These are phyloP conservation scores for Lycaon pictus DNA, from an alignment of 2,113 vertebrate species.

Conservation along the genomic window DNA sequence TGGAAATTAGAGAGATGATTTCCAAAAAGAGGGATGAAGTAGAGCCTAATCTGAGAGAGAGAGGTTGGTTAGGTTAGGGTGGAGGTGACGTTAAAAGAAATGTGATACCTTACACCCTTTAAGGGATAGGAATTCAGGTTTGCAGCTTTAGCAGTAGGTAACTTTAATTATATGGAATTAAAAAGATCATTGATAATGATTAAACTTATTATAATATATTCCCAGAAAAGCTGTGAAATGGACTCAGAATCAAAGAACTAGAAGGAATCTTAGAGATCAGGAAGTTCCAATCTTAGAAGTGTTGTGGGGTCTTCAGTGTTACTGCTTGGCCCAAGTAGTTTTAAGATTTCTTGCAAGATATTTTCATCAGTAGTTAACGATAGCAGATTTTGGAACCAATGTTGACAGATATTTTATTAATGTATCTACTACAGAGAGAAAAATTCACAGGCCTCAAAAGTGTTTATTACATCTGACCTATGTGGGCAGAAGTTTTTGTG, in stretches of 20 bases:
- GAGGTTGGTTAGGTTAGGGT: background rate
- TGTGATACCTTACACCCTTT: background rate
- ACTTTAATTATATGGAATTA: background rate
- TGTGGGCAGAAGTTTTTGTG: constrained; percentile 97
- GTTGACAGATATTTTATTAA: constrained; percentile 37
- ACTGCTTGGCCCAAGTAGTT: background rate
- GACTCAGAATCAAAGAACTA: background rate
- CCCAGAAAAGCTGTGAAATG: background rate
- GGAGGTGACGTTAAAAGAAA: background rate
- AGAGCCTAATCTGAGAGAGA: background rate
- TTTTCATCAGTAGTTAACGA: constrained; percentile 6
- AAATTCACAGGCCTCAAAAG: constrained; percentile 96
- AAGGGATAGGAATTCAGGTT: background rate
- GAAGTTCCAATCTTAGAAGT: background rate
- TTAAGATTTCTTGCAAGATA: constrained; percentile 49
- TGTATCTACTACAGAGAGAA: constrained; percentile 90
- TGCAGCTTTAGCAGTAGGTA: background rate
- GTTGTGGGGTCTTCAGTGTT: background rate
- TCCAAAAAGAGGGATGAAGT: background rate
- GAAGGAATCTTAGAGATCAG: background rate
- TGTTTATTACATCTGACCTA: constrained; percentile 96
- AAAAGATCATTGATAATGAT: background rate
- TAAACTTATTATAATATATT: background rate
- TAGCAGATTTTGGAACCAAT: constrained; percentile 8
- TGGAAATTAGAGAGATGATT: background rate